phyloP scores from a whole-genome alignment of 1,140 invertebrate genomes.

The Bombus pascuorum region DNA sequence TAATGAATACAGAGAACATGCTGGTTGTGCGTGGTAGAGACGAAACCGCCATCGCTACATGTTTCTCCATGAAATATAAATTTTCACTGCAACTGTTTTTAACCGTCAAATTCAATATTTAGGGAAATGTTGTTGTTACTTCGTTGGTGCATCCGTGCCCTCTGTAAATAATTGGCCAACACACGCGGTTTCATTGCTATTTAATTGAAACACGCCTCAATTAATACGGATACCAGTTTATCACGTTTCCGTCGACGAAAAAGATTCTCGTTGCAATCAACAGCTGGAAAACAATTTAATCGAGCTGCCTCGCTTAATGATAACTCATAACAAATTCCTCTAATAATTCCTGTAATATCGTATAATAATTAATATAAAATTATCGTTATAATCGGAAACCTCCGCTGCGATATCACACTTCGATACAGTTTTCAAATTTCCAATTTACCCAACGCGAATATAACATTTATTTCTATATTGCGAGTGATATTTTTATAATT shows the following conservation, averaged over 20 bases:
- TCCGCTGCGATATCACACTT: background rate
- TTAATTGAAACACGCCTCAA: background rate
- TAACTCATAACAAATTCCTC: no score
- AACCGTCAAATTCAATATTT: constrained; percentile 13
- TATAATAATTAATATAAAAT: background rate
- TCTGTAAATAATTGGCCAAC: background rate
- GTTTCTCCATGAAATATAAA: constrained; percentile 8
- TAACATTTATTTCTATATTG: no score
- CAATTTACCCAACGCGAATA: no score
- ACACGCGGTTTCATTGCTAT: background rate
- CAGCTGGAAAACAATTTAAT: background rate
- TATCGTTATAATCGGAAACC: background rate
- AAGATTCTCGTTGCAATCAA: background rate
- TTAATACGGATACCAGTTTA: constrained; percentile 4
- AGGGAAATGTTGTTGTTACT: background rate
- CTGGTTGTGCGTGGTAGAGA: background rate
- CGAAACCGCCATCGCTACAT: background rate
- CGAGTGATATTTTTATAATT: no score
- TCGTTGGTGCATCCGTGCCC: background rate
- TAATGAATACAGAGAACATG: background rate
- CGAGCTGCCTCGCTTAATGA: background rate
- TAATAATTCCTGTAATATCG: background rate
- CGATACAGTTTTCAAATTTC: no score
- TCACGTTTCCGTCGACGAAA: background rate
- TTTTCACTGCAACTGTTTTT: constrained; percentile 16